Conservation (phyloP, 2,888 invertebrate genomes). For the Piscicola geometra region DNA sequence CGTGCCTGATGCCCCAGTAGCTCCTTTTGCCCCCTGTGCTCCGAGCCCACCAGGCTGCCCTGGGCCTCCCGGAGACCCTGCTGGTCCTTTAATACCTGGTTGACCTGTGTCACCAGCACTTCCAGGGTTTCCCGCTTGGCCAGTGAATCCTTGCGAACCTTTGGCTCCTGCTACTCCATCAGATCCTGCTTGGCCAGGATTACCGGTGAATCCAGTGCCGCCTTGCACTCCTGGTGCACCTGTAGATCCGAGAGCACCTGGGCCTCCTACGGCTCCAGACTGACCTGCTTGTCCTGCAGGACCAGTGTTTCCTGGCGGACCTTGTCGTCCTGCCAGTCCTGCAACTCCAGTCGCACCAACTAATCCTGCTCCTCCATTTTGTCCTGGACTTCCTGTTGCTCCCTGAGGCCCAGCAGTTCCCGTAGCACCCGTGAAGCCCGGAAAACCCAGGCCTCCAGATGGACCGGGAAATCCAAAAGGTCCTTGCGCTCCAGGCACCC, state of each 20-base stretch:
- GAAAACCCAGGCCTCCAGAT: background rate
- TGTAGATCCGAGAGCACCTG: background rate
- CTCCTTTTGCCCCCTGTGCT: background rate
- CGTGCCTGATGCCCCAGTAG: background rate
- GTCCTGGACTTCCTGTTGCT: background rate
- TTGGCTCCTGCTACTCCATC: background rate
- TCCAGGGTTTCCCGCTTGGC: background rate
- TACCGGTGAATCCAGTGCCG: background rate
- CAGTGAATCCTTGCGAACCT: background rate
- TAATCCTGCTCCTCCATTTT: background rate
- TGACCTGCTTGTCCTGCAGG: background rate
- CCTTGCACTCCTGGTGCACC: constrained; percentile 10
- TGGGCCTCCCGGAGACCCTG: background rate
- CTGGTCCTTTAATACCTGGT: background rate
- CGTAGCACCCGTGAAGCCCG: background rate
- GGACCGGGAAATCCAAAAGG: background rate
- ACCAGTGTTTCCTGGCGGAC: background rate
- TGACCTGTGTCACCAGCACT: background rate
- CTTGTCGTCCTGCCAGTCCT: constrained; percentile 9
- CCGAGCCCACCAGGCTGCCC: background rate
- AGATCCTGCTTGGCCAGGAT: background rate
- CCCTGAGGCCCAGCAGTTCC: background rate
- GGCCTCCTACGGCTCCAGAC: background rate
- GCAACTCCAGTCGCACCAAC: background rate
- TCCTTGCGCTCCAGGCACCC: constrained; percentile 8